These are phyloP conservation scores for Drosophila ironensis DNA, from an alignment of 1,140 invertebrate species.

Conservation along the genomic window DNA sequence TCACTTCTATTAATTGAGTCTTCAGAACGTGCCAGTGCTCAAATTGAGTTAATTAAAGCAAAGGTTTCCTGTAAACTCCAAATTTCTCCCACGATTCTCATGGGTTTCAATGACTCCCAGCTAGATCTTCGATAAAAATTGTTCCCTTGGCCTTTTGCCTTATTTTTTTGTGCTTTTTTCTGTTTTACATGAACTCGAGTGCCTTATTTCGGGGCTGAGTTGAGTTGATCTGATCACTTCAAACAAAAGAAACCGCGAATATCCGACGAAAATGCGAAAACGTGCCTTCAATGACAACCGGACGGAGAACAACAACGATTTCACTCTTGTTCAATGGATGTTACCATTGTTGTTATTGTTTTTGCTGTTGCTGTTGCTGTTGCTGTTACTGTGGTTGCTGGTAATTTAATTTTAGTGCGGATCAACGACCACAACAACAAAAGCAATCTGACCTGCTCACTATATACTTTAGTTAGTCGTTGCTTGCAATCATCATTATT, in stretches of 20 bases:
- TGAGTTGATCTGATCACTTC: conserved; percentile 19
- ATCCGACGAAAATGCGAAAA: conserved; percentile 57
- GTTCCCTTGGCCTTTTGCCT: conserved; percentile 5
- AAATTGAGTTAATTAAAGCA: background rate
- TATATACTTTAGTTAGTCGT: conserved; percentile 25
- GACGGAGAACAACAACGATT: conserved; percentile 67
- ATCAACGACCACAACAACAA: conserved; percentile 56
- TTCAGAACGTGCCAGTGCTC: background rate
- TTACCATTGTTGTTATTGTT: conserved; percentile 36
- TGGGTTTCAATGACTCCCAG: background rate
- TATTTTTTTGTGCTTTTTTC: background rate
- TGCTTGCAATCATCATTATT: conserved; percentile 59
- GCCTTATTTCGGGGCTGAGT: no score
- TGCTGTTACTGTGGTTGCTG: no score
- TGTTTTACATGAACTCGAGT: conserved; percentile 1
- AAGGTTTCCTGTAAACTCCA: background rate
- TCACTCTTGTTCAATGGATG: conserved; percentile 36
- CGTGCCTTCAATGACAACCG: conserved; percentile 57
- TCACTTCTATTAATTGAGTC: no score
- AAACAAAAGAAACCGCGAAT: conserved; percentile 64
- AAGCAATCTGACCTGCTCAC: conserved; percentile 4
- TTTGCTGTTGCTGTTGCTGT: no score
- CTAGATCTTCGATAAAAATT: conserved; percentile 15
- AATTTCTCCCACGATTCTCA: conserved; percentile 17
- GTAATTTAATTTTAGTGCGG: conserved; percentile 73